Base-by-base conservation (phyloP, 1,140 invertebrate species). In the Portunus trituberculatus region DNA sequence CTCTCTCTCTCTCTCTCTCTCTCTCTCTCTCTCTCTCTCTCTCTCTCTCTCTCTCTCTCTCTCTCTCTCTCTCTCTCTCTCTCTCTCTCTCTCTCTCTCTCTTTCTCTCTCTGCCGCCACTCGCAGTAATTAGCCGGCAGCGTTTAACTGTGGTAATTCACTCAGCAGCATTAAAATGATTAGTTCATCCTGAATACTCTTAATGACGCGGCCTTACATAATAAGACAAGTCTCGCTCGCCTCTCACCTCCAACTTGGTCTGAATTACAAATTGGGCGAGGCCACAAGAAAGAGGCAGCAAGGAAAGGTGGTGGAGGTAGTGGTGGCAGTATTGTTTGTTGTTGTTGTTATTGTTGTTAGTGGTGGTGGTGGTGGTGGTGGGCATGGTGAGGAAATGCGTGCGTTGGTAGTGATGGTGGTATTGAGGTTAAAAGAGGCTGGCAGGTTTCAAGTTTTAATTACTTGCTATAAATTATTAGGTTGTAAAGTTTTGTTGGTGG, bases 161-260 rank as follows among this genome's bases (percentile, higher is more conserved):
- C 92, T 93, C 92, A 93, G 82, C 32, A 52, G 92, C 92, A 93
- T 93, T 93, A 93, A 93, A 93, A 93, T 93, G 92, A 93, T 93
- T 93, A 93, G 76, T 93, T 93, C 46, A 16, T 84, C 92, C 76
- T 93, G 92, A 93, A 93, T 93, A 93, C 92, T 93, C 92, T 84
- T 93, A 93, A 93, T 31, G 92, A 93, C 45, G 92, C 76, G n/a
- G 76, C 92, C 92, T 45, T 93, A 84, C 92, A 45, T 93, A 93
- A 93, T 93, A 93, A 93, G 92, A 93, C 91, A 92, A 83, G 67
- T 31, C 92, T 45, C 92, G 28, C 92, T 84, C 92, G n/a, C 46
- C 89, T 91, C 89, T 52, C 89, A 91, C 89, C 89, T 91, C 89
- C 46, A 91, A 91, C 89, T 91, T 91, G 45, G 10, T 7, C 46